These are phyloP conservation scores for Brachymystax lenok DNA, from an alignment of 2,797 vertebrate species.

Conservation along the genomic window DNA sequence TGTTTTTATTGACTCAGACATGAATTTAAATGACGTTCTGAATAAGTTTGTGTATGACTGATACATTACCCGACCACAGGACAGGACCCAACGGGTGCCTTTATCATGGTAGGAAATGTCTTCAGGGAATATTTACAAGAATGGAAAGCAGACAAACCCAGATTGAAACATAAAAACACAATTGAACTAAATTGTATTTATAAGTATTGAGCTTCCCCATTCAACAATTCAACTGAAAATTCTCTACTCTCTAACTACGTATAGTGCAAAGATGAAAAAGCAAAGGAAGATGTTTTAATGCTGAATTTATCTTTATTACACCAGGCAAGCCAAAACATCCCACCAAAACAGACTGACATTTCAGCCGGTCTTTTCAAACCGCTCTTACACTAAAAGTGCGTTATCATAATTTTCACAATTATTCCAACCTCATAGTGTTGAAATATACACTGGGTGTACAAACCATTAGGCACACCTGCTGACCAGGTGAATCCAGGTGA, in stretches of 20 bases:
- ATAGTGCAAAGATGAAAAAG: too few relatives aligned
- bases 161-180: background rate
- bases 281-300: too few relatives aligned
- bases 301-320: too few relatives aligned
- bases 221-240: background rate
- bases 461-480: too few relatives aligned
- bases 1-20: background rate
- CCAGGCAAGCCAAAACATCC: too few relatives aligned
- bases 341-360: too few relatives aligned
- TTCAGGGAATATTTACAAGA: background rate
- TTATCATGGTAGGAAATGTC: background rate
- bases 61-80: background rate
- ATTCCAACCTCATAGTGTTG: too few relatives aligned
- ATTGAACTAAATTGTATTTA: too few relatives aligned
- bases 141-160: background rate
- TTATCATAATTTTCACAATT: too few relatives aligned
- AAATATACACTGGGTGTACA: too few relatives aligned
- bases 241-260: background rate
- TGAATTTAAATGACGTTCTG: background rate
- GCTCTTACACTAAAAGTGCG: background rate
- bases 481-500: too few relatives aligned
- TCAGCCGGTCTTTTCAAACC: background rate
- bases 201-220: too few relatives aligned
- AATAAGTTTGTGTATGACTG: background rate
- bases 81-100: background rate